A percentile compares a stretch with the other conserved stretches of the same genome.
phyloP scores from a whole-genome alignment of 2,797 vertebrate genomes.

The Echiichthys vipera region DNA sequence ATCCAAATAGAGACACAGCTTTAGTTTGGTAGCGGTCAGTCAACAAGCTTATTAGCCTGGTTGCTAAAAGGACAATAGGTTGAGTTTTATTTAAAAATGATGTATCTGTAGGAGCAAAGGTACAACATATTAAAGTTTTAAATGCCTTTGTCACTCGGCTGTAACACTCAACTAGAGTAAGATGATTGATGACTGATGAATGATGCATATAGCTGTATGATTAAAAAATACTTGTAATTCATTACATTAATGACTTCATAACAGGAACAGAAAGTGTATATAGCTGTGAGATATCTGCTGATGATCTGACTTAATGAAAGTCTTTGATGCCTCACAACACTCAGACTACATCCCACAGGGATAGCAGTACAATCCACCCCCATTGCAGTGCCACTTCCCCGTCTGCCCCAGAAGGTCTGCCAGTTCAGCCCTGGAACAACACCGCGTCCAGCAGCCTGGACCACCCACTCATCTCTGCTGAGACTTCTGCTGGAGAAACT shows the following conservation, averaged over 20 bases:
- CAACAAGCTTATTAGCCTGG: background rate
- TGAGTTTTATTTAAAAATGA: too few species aligned
- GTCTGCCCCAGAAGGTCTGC: constrained; percentile 61
- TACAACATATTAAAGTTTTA: background rate
- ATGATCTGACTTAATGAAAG: background rate
- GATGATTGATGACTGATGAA: background rate
- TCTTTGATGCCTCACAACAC: constrained; percentile 16
- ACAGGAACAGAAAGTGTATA: background rate
- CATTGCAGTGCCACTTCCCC: constrained; percentile 52
- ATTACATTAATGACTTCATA: background rate
- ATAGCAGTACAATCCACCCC: constrained; percentile 24
- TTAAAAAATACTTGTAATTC: background rate
- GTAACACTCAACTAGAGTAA: background rate
- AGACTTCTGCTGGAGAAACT: constrained; percentile 35
- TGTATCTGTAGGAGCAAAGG: too few species aligned
- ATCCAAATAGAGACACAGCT: too few species aligned
- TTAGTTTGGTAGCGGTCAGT: background rate
- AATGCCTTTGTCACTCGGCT: background rate
- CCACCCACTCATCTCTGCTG: constrained; percentile 57
- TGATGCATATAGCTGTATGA: background rate
- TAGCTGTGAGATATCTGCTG: background rate
- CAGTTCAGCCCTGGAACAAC: constrained; percentile 59
- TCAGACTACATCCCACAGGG: constrained; percentile 11
- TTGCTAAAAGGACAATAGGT: background rate
- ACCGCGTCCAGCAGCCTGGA: constrained; percentile 32